Evolutionary conservation across 2,113 vertebrate species (phyloP).

Genomic region (Trochalopteron elliotii): DNA sequence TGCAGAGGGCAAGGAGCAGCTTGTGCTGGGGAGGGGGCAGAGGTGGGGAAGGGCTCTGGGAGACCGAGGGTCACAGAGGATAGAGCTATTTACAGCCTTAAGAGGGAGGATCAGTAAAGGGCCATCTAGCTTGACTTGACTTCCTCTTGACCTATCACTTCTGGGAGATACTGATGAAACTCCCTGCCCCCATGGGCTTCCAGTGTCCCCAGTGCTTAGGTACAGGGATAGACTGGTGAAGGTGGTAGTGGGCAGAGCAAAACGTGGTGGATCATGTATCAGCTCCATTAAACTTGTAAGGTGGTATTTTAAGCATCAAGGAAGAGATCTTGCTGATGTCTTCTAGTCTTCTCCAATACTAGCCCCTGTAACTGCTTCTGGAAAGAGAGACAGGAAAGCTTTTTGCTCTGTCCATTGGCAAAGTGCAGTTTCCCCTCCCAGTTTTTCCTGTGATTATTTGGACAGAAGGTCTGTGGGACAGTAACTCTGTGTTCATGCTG

Average conservation of each 20-base stretch:
- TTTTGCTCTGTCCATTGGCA: rapidly evolving
- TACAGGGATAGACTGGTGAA: not conserved
- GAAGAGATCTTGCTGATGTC: not conserved
- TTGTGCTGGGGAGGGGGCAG: not conserved
- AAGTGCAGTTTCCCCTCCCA: not conserved
- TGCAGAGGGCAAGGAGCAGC: slow-evolving; percentile 62
- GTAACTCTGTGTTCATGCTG: not conserved
- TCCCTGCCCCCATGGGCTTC: not conserved
- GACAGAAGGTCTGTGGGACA: not conserved
- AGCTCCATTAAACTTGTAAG: not conserved
- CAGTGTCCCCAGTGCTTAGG: not conserved
- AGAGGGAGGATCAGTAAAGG: slow-evolving; percentile 39
- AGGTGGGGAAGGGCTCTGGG: not conserved
- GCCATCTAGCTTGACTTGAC: slow-evolving; percentile 12
- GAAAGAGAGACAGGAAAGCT: not conserved
- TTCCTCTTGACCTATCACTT: slow-evolving; percentile 42
- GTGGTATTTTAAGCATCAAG: not conserved
- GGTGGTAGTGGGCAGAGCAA: not conserved
- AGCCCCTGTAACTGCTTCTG: not conserved
- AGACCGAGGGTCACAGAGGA: slow-evolving; percentile 15
- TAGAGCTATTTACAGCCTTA: slow-evolving; percentile 35
- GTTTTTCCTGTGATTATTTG: not conserved
- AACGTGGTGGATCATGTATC: rapidly evolving
- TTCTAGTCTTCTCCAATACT: not conserved
- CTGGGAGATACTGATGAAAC: not conserved